Conservation (phyloP, 1,140 invertebrate species). For the Diuraphis noxia region DNA sequence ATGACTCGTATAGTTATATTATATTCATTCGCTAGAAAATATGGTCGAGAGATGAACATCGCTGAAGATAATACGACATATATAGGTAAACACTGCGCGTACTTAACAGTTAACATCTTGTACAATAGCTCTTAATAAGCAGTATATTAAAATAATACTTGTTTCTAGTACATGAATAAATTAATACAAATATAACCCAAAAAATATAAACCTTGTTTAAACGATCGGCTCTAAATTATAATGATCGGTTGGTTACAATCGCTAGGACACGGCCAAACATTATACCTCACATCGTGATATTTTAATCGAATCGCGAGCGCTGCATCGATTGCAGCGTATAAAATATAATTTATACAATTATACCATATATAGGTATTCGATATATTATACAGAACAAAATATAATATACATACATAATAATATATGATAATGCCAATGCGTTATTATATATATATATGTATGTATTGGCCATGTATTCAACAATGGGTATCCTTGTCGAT, state of each 20-base stretch:
- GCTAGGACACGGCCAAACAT: not conserved
- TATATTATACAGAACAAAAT: not conserved
- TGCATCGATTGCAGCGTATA: not conserved
- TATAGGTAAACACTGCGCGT: not conserved
- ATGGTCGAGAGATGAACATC: not conserved
- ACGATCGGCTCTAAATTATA: not conserved
- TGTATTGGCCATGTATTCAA: no score
- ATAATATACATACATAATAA: not conserved
- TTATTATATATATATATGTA: not conserved
- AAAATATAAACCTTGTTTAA: not conserved
- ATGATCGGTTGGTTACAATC: not conserved
- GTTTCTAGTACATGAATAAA: not conserved
- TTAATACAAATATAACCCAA: not conserved
- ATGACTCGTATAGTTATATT: no score
- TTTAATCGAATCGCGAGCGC: not conserved
- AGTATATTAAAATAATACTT: not conserved
- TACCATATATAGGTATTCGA: not conserved
- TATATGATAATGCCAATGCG: not conserved
- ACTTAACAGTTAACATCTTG: not conserved
- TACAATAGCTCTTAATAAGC: not conserved
- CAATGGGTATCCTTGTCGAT: no score
- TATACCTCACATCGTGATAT: not conserved
- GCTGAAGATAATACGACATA: no score
- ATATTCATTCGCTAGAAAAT: not conserved
- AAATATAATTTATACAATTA: slow-evolving; percentile 12